Evolutionary conservation across 2,888 invertebrate genomes (phyloP).

Genomic region (Argyra leucocephala): DNA sequence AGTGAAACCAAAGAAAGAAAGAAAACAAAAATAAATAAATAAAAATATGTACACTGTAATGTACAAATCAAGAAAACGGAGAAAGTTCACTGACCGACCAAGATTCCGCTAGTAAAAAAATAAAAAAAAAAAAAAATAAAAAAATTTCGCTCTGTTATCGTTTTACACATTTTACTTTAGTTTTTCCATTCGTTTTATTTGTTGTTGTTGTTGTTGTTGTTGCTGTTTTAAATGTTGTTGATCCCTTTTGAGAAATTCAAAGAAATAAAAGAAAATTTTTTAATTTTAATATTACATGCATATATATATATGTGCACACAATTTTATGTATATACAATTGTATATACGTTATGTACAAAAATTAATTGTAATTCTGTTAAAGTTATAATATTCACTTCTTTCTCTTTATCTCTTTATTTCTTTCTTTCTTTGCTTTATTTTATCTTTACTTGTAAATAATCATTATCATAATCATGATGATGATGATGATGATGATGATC

Average conservation of each 20-base stretch:
- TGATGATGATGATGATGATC: neutral
- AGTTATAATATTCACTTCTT: neutral
- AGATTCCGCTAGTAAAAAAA: conserved; percentile 4
- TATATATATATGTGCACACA: neutral
- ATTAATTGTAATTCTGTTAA: neutral
- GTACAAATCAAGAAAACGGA: too few species aligned
- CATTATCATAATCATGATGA: neutral
- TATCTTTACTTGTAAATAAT: neutral
- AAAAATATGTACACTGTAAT: too few species aligned
- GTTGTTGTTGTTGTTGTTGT: neutral
- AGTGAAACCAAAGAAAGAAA: neutral
- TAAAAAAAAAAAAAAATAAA: too few species aligned
- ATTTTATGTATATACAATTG: neutral
- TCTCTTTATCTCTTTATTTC: neutral
- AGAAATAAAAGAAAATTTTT: conserved; percentile 1
- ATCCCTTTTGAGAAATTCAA: conserved; percentile 1
- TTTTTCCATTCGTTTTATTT: neutral
- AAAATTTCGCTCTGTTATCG: conserved; percentile 1
- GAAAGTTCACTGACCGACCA: conserved; percentile 6
- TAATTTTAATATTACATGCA: neutral
- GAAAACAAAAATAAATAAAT: neutral
- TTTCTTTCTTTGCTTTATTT: too few species aligned
- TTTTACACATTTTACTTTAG: neutral
- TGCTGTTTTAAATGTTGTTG: neutral
- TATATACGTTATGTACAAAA: neutral